Evolutionary conservation across 2,888 invertebrate species (phyloP), one percentile per base, ranked within the genome.

Genomic region (Odontothrips loti): DNA sequence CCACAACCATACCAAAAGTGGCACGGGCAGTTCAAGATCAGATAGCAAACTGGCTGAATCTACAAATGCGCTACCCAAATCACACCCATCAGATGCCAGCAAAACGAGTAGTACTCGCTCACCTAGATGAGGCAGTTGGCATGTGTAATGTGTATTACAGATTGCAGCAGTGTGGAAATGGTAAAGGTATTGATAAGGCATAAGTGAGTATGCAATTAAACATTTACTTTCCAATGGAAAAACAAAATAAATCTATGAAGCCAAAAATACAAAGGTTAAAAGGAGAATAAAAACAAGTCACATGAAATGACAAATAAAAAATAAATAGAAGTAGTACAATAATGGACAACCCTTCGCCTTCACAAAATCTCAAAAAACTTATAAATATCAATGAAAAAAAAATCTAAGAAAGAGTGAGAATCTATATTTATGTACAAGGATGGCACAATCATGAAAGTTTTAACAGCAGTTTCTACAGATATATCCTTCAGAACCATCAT

Each of bases 391-490:
- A 43, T 43, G 34, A 43, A 2, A 2, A 2, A 2, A 9, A 3
- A 23, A 68, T n/a, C 9, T n/a, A 11, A 10, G 68, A 75, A 27
- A 6, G 34, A 43, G 34, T 43, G 34, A 6, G n/a, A n/a, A n/a
- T n/a, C n/a, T n/a, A n/a, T n/a, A n/a, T n/a, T n/a, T n/a, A 43
- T 43, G 34, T 6, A 43, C 34, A 4, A 43, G 34, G 34, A 43
- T 43, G 34, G 34, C 34, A 43, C 34, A 43, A 43, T 43, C 34
- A 75, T 23, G 12, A 27, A 75, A 68, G 27, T 10, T 27, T 75
- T 27, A 75, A 27, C 68, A 75, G 27, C 68, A 75, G 27, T 75
- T 75, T 27, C 68, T 75, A 12, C 68, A 75, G 68, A 75, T 75
- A 10, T 27, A 27, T 27, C 68, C 68, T 10, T 75, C 68, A 27